phyloP scores from a whole-genome alignment of 2,113 vertebrate species.

The Tychaedon coryphoeus region DNA sequence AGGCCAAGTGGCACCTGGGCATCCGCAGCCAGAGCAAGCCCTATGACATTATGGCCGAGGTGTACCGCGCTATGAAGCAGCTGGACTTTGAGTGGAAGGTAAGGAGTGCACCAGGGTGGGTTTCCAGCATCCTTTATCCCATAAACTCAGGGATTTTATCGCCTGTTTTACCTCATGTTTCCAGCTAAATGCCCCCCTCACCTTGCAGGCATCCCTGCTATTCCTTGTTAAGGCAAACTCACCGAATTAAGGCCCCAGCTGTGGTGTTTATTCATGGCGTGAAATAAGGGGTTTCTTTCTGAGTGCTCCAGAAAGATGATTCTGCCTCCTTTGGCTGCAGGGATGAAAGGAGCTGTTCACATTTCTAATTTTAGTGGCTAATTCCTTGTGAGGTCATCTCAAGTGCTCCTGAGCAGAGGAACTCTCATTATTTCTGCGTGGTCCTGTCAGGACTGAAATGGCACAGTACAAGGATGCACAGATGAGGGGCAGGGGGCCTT shows the following conservation, averaged over 20 bases:
- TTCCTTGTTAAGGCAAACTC: background rate
- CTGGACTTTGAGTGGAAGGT: constrained; percentile 98
- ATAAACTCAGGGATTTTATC: background rate
- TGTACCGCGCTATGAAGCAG: constrained; percentile 95
- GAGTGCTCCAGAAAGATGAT: background rate
- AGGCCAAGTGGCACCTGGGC: constrained; percentile 98
- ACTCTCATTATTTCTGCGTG: background rate
- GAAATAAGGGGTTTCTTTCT: background rate
- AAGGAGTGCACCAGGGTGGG: background rate
- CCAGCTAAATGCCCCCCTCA: background rate
- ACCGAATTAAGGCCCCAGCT: background rate
- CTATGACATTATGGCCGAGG: constrained; percentile 96
- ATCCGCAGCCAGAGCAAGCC: constrained; percentile 98
- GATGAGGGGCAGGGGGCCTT: background rate
- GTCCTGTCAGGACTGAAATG: background rate
- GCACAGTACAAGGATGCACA: background rate
- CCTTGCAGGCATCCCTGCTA: background rate
- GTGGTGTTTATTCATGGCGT: background rate
- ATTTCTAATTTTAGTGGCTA: constrained; percentile 43
- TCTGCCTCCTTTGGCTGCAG: background rate
- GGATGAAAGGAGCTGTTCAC: background rate
- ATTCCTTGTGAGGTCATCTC: background rate
- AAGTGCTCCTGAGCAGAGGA: background rate
- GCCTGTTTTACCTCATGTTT: background rate
- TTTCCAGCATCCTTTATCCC: background rate